Percentiles rank a stretch among this genome's conserved stretches.
Evolutionary conservation across 1,140 invertebrate genomes (phyloP).

Genomic region (Lucilia cuprina): DNA sequence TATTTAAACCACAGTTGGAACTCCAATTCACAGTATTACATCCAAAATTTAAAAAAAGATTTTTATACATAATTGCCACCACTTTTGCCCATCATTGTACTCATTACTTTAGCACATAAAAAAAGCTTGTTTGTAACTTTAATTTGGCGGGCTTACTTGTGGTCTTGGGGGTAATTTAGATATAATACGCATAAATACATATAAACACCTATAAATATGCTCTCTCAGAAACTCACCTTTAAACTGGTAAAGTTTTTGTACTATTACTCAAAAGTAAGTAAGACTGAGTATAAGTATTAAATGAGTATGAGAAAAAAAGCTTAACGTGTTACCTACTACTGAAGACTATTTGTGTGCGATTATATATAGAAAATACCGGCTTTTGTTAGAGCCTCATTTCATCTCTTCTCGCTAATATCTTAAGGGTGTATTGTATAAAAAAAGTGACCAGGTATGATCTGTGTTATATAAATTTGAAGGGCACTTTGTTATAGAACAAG

Average conservation of each 20-base stretch:
- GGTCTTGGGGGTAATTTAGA: not conserved
- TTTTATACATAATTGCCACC: no score
- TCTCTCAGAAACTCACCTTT: not conserved
- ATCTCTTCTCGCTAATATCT: not conserved
- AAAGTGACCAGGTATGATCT: not conserved
- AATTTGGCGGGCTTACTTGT: not conserved
- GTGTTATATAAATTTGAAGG: no score
- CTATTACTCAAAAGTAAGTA: not conserved
- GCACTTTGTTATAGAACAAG: no score
- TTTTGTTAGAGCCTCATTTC: not conserved
- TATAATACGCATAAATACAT: not conserved
- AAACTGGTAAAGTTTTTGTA: not conserved
- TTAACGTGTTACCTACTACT: not conserved
- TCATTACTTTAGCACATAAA: not conserved
- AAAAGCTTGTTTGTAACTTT: not conserved
- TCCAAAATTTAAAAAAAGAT: no score
- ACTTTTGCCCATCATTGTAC: not conserved
- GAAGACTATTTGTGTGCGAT: not conserved
- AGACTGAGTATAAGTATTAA: not conserved
- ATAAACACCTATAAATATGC: not conserved
- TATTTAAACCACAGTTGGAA: no score
- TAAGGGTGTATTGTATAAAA: not conserved
- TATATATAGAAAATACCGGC: constrained; percentile 1
- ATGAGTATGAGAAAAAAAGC: not conserved
- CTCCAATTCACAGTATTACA: no score